Evolutionary conservation across 2,888 invertebrate species (phyloP).

Genomic region (Allygus modestus): DNA sequence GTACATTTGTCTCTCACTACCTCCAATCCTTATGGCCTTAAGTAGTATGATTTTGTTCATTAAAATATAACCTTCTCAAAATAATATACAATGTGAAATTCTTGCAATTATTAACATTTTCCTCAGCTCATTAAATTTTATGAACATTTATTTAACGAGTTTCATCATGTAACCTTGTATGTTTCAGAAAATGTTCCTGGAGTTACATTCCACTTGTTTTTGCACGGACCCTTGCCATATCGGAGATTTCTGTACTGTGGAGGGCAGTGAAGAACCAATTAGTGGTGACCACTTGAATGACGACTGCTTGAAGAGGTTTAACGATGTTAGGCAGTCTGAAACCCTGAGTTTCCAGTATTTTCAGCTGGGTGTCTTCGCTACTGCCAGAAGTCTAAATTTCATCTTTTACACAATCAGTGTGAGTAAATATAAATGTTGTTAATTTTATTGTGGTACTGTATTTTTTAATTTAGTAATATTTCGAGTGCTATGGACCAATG

Average conservation of each 20-base stretch:
- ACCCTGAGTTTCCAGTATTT: neutral
- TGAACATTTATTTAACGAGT: no score
- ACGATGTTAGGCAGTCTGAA: neutral
- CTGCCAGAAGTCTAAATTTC: neutral
- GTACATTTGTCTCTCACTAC: no score
- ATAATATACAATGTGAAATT: no score
- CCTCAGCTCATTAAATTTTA: no score
- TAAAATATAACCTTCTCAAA: no score
- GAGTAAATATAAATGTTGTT: neutral
- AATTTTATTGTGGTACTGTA: no score
- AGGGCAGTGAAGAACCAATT: neutral
- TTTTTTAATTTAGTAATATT: no score
- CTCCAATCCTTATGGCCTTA: no score
- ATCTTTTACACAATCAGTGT: neutral
- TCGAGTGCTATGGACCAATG: no score
- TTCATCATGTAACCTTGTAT: neutral
- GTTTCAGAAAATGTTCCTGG: conserved; percentile 6
- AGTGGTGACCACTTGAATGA: neutral
- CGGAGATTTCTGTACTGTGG: neutral
- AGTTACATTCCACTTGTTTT: neutral
- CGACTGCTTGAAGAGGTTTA: neutral
- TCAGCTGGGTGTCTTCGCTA: neutral
- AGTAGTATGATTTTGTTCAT: no score
- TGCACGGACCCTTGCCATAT: neutral
- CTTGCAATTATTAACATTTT: no score